Conservation (phyloP, 2,797 vertebrate species). For the Ispidina picta region DNA sequence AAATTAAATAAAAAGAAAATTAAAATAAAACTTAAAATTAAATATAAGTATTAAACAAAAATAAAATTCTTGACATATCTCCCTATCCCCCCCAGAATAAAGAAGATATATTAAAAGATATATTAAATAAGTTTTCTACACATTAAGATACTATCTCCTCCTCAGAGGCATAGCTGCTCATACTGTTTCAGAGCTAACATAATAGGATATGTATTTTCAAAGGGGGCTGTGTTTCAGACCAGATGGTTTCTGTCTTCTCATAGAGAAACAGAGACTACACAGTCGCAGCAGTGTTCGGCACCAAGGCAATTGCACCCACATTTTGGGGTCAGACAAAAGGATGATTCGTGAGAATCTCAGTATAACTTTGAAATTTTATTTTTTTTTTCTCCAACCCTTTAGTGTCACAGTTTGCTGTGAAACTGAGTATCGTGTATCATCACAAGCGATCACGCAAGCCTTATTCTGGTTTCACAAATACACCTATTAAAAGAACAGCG, state of each 20-base stretch:
- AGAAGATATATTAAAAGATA: background rate
- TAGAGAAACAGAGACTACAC: slow-evolving; percentile 77
- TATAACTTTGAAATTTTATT: slow-evolving; percentile 37
- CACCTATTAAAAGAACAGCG: slow-evolving; percentile 53
- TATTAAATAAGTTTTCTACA: slow-evolving; percentile 49
- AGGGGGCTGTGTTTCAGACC: slow-evolving; percentile 80
- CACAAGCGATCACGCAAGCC: slow-evolving; percentile 58
- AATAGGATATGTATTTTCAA: slow-evolving; percentile 82
- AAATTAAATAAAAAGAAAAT: too few species aligned
- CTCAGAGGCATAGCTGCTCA: slow-evolving; percentile 66
- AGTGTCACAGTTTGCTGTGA: slow-evolving; percentile 67
- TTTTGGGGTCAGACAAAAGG: slow-evolving; percentile 81
- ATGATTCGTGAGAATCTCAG: slow-evolving; percentile 76
- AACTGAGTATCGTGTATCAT: slow-evolving; percentile 55
- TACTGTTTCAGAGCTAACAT: slow-evolving; percentile 76
- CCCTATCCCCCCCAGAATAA: background rate
- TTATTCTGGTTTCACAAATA: slow-evolving; percentile 53
- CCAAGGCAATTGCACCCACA: slow-evolving; percentile 77
- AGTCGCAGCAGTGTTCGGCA: slow-evolving; percentile 79
- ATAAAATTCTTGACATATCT: background rate
- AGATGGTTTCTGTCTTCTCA: slow-evolving; percentile 83
- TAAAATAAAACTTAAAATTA: too few species aligned
- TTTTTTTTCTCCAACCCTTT: slow-evolving; percentile 25
- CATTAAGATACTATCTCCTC: slow-evolving; percentile 69
- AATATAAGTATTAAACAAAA: too few species aligned